Evolutionary conservation across 1,140 invertebrate species (phyloP).

Genomic region (Dendroctonus valens): DNA sequence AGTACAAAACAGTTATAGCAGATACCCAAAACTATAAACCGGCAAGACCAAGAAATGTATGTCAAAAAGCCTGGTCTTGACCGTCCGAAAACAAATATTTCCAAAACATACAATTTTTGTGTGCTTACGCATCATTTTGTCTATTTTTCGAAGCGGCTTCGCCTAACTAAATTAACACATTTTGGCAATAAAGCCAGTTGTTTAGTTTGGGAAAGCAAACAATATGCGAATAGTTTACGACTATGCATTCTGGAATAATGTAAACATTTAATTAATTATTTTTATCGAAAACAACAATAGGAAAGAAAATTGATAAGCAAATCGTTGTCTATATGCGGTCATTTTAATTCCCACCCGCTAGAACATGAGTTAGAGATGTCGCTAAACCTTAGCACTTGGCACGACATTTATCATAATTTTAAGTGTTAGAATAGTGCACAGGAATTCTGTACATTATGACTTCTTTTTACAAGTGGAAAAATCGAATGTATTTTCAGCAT

Average conservation of each 20-base stretch:
- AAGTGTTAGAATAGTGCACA: neutral
- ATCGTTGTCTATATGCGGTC: slow-evolving; percentile 16
- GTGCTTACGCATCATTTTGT: neutral
- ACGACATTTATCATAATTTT: slow-evolving; percentile 22
- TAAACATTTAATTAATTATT: slow-evolving; percentile 2
- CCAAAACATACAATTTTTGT: no score
- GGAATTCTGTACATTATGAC: slow-evolving; percentile 6
- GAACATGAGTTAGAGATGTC: slow-evolving; percentile 16
- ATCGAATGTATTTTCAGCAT: slow-evolving; percentile 5
- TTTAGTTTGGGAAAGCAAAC: slow-evolving; percentile 27
- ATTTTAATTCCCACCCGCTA: slow-evolving; percentile 6
- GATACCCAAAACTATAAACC: neutral
- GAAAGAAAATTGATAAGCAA: slow-evolving; percentile 23
- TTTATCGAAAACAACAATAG: slow-evolving; percentile 16
- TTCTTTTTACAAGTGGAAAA: slow-evolving; percentile 13
- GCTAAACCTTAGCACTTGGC: slow-evolving; percentile 17
- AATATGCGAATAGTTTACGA: slow-evolving; percentile 26
- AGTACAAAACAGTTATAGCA: no score
- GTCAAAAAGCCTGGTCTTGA: slow-evolving; percentile 23
- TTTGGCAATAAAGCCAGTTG: slow-evolving; percentile 13
- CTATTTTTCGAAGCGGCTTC: slow-evolving; percentile 16
- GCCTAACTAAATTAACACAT: slow-evolving; percentile 27
- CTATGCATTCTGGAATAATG: slow-evolving; percentile 6
- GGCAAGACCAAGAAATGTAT: slow-evolving; percentile 21
- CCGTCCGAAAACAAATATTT: slow-evolving; percentile 4